Conservation (phyloP, 2,797 vertebrate species). For the Bufotes viridis region DNA sequence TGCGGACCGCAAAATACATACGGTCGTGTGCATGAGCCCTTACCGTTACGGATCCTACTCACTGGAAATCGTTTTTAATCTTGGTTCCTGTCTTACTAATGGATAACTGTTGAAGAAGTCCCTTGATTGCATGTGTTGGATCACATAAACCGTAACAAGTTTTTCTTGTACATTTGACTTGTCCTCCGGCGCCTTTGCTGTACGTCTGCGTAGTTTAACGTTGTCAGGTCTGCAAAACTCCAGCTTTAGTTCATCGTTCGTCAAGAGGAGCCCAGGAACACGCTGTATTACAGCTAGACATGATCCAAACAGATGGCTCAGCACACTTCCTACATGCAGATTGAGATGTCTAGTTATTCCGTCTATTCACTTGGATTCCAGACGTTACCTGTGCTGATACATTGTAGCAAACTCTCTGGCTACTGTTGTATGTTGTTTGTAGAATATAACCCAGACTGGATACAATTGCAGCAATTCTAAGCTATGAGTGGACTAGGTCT, state of each 20-base stretch:
- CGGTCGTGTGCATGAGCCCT: too few relatives aligned
- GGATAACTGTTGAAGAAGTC: too few relatives aligned
- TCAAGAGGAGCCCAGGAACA: neutral
- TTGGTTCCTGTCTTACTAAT: too few relatives aligned
- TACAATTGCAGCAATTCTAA: too few relatives aligned
- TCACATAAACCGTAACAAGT: too few relatives aligned
- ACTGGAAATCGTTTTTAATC: too few relatives aligned
- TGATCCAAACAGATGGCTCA: slow-evolving; percentile 9
- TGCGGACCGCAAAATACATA: too few relatives aligned
- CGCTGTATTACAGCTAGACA: slow-evolving; percentile 29
- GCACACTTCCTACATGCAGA: neutral
- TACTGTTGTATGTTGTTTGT: too few relatives aligned
- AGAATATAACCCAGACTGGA: too few relatives aligned
- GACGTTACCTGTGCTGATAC: neutral
- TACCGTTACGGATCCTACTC: too few relatives aligned
- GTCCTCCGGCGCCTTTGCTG: slow-evolving; percentile 20
- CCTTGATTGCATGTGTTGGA: too few relatives aligned
- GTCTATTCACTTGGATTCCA: neutral
- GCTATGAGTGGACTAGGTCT: too few relatives aligned
- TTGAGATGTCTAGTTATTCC: neutral
- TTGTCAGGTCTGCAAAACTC: slow-evolving; percentile 6
- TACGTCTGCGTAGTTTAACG: neutral
- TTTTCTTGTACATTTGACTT: neutral
- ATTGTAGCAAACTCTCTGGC: neutral
- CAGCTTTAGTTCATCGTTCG: neutral